Conservation (phyloP, 2,888 invertebrate species). For the Ormyrus labotus region DNA sequence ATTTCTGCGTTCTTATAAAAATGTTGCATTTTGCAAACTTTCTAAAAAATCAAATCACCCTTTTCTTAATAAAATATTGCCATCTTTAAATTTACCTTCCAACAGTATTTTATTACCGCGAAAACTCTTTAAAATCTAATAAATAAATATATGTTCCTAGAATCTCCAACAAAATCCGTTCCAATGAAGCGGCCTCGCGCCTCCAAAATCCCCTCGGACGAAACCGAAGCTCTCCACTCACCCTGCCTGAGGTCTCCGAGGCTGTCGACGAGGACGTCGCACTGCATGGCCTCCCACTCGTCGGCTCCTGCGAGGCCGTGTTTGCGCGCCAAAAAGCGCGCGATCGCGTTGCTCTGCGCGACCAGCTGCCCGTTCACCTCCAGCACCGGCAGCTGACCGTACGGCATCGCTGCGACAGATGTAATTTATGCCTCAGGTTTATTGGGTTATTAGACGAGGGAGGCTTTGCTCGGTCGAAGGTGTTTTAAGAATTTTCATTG, state of each 20-base stretch:
- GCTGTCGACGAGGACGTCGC: slow-evolving; percentile 79
- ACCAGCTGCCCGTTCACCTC: slow-evolving; percentile 79
- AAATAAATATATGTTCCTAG: no score
- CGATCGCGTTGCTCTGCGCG: slow-evolving; percentile 79
- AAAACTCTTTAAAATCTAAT: no score
- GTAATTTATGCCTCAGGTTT: no score
- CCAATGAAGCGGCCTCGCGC: no score
- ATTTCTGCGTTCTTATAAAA: no score
- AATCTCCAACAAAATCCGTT: background rate
- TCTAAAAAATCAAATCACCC: no score
- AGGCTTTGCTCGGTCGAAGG: no score
- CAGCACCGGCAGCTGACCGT: slow-evolving; percentile 79
- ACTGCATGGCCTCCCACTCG: slow-evolving; percentile 78
- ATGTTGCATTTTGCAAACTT: no score
- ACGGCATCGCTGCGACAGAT: slow-evolving; percentile 77
- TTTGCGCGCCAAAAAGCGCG: slow-evolving; percentile 78
- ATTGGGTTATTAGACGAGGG: no score
- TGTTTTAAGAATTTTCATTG: no score
- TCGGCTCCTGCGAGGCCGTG: slow-evolving; percentile 78
- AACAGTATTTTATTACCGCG: background rate
- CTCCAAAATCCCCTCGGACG: no score
- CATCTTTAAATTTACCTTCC: background rate
- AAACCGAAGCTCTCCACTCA: slow-evolving; percentile 62
- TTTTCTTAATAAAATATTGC: no score
- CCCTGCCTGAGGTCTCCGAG: slow-evolving; percentile 78